phyloP scores from a whole-genome alignment of 2,113 vertebrate species.

The Craseonycteris thonglongyai region DNA sequence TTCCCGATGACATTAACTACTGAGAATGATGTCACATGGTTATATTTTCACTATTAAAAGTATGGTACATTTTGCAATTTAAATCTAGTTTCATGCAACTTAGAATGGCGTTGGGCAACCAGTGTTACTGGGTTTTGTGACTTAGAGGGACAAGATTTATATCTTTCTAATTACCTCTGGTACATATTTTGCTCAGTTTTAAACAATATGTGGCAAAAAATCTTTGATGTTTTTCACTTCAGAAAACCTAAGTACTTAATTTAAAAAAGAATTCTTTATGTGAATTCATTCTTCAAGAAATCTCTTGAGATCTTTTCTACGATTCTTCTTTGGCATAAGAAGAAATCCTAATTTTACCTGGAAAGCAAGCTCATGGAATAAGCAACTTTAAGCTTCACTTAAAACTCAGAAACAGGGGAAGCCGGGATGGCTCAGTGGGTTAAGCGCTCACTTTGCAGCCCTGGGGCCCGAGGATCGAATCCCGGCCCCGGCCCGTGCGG shows the following conservation, averaged over 20 bases:
- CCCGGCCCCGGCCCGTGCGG: no score
- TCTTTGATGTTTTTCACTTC: slow-evolving; percentile 1
- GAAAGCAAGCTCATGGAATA: neutral
- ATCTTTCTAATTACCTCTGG: neutral
- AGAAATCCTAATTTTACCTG: slow-evolving; percentile 18
- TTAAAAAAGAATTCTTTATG: neutral
- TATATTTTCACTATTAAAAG: neutral
- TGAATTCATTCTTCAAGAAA: neutral
- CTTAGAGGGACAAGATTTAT: neutral
- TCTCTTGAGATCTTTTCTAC: neutral
- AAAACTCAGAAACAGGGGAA: neutral
- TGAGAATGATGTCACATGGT: neutral
- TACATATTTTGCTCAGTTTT: slow-evolving; percentile 4
- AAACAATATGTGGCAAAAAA: neutral
- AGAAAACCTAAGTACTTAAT: neutral
- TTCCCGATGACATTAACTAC: neutral
- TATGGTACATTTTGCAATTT: neutral
- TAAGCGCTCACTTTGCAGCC: no score
- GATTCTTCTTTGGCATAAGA: neutral
- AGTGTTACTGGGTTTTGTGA: neutral
- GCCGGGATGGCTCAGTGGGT: no score
- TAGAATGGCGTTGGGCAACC: neutral
- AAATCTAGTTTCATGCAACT: neutral
- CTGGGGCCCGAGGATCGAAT: no score
- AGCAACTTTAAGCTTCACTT: neutral